These are phyloP conservation scores for Ditylenchus weischeri DNA, from an alignment of 2,888 invertebrate species.

Conservation along the genomic window DNA sequence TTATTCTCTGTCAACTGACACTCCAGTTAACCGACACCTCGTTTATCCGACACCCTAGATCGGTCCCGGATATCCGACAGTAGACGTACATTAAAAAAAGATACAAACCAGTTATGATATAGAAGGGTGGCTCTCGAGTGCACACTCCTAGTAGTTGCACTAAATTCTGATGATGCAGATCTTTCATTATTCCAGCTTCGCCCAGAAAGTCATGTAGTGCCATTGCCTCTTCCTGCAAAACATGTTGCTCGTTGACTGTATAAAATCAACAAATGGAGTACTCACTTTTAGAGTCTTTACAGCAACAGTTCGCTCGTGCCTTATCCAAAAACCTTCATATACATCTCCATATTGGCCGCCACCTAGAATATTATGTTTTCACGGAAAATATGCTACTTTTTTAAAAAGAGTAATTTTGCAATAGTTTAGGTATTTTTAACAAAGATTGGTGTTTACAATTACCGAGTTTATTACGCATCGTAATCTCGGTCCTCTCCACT, in stretches of 20 bases:
- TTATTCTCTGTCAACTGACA: no score
- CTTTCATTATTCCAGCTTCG: slow-evolving; percentile 99
- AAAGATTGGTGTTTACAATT: not conserved
- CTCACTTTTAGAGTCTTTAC: slow-evolving; percentile 88
- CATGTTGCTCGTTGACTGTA: not conserved
- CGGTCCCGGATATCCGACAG: no score
- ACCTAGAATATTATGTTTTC: slow-evolving; percentile 69
- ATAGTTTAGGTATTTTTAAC: not conserved
- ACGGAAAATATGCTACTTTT: no score
- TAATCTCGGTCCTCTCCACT: slow-evolving; percentile 72
- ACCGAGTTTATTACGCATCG: slow-evolving; percentile 56
- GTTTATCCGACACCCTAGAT: no score
- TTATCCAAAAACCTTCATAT: slow-evolving; percentile 89
- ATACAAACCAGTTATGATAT: slow-evolving; percentile 79
- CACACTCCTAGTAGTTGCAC: slow-evolving; percentile 96
- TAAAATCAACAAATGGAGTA: not conserved
- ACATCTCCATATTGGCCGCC: slow-evolving; percentile 80
- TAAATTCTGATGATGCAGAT: slow-evolving; percentile 97
- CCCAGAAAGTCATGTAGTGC: slow-evolving; percentile 96
- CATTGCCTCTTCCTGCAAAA: slow-evolving; percentile 86
- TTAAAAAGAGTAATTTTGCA: no score
- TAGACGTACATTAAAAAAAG: no score
- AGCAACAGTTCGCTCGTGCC: slow-evolving; percentile 93
- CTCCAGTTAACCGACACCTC: no score
- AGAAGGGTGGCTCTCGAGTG: slow-evolving; percentile 96